These are phyloP conservation scores for Chrysopilus asiliformis DNA, from an alignment of 2,888 invertebrate species.

Conservation along the genomic window DNA sequence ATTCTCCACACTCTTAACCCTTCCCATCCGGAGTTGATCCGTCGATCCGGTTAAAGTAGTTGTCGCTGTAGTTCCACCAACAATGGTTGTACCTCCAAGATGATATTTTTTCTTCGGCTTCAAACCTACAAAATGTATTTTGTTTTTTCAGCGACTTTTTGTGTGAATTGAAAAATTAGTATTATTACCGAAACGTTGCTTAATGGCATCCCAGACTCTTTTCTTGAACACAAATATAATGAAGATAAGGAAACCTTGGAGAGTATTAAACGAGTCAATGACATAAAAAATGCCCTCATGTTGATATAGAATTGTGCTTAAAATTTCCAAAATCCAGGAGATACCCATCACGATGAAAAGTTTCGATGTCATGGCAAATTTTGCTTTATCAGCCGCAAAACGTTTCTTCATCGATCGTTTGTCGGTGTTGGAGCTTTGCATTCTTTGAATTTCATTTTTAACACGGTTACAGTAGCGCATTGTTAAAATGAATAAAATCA, in stretches of 20 bases:
- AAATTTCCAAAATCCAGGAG: slow-evolving; percentile 54
- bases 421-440: slow-evolving; percentile 48
- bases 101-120: too few relatives aligned
- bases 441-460: slow-evolving; percentile 57
- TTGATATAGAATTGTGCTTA: slow-evolving; percentile 43
- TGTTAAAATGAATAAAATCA: slow-evolving; percentile 53
- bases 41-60: too few relatives aligned
- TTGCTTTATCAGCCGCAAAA: slow-evolving; percentile 54
- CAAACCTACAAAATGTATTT: too few relatives aligned
- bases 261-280: slow-evolving; percentile 51
- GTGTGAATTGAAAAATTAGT: too few relatives aligned
- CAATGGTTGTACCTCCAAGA: too few relatives aligned
- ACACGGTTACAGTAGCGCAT: slow-evolving; percentile 55
- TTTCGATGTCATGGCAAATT: slow-evolving; percentile 57
- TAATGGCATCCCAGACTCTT: slow-evolving; percentile 43
- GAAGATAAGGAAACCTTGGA: slow-evolving; percentile 62
- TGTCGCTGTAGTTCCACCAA: too few relatives aligned
- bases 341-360: slow-evolving; percentile 70
- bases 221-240: slow-evolving; percentile 57
- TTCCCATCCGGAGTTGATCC: too few relatives aligned
- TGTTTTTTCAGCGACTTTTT: too few relatives aligned
- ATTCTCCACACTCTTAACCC: too few relatives aligned
- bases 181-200: slow-evolving; percentile 5
- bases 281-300: slow-evolving; percentile 38
- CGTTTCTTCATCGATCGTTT: slow-evolving; percentile 45